Percentiles rank a stretch among this genome's conserved stretches.
These are phyloP conservation scores for Orgyia antiqua DNA, from an alignment of 2,888 invertebrate genomes.

Conservation along the genomic window DNA sequence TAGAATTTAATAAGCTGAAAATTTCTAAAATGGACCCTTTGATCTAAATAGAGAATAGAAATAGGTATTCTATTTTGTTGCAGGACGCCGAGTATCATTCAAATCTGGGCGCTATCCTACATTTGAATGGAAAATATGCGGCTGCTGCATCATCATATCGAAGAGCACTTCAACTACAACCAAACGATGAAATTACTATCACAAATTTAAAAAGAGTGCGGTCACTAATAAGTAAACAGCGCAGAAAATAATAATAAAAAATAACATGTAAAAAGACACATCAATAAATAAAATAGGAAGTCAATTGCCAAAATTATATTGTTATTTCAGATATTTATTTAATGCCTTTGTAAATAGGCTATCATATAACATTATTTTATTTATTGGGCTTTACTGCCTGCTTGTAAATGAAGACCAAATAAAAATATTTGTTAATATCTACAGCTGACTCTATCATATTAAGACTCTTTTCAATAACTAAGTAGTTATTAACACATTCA, in stretches of 20 bases:
- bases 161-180: constrained; percentile 90
- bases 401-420: constrained; percentile 22
- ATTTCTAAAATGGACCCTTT: too few relatives aligned
- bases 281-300: constrained; percentile 42
- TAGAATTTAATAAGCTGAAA: too few relatives aligned
- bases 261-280: constrained; percentile 5
- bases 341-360: constrained; percentile 28
- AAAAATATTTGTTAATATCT: constrained; percentile 13
- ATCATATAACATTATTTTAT: constrained; percentile 14
- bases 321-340: constrained; percentile 32
- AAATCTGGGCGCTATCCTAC: constrained; percentile 96
- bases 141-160: constrained; percentile 93
- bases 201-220: constrained; percentile 86
- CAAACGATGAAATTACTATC: constrained; percentile 91
- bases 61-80: constrained; percentile 22
- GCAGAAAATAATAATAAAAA: constrained; percentile 42
- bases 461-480: too few relatives aligned
- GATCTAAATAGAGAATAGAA: constrained; percentile 7
- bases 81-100: constrained; percentile 94
- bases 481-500: too few relatives aligned
- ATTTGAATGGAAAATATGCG: constrained; percentile 92
- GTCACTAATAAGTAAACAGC: constrained; percentile 56
- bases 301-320: constrained; percentile 68
- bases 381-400: constrained; percentile 17
- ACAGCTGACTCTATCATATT: too few relatives aligned